These are phyloP conservation scores for Chrysomela aeneicollis DNA, from an alignment of 2,888 invertebrate genomes.

Conservation along the genomic window DNA sequence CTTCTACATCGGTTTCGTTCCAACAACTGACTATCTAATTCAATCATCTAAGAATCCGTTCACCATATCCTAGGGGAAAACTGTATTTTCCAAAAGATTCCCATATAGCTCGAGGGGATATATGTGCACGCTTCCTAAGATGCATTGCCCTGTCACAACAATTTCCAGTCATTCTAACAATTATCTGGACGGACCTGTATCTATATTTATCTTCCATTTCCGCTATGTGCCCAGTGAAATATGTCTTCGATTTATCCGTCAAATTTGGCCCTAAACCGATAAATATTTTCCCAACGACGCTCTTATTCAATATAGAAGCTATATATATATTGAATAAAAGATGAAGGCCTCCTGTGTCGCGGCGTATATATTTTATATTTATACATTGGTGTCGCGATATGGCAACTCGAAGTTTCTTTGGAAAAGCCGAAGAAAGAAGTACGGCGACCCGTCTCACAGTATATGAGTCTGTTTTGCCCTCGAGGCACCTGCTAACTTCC, in stretches of 20 bases:
- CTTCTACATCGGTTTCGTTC: neutral
- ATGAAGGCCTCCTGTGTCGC: slow-evolving; percentile 31
- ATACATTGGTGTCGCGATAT: slow-evolving; percentile 35
- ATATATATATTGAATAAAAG: slow-evolving; percentile 38
- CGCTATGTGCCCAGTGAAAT: slow-evolving; percentile 21
- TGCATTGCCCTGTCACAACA: neutral
- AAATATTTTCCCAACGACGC: slow-evolving; percentile 36
- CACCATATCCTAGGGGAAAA: neutral
- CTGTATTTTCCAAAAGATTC: neutral
- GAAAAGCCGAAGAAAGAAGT: slow-evolving; percentile 26
- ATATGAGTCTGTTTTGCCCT: slow-evolving; percentile 28
- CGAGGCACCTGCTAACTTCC: slow-evolving; percentile 35
- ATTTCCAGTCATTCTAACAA: neutral
- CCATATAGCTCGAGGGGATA: neutral
- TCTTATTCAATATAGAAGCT: slow-evolving; percentile 36
- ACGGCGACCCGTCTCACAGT: slow-evolving; percentile 26
- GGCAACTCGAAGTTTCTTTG: slow-evolving; percentile 37
- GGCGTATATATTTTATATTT: slow-evolving; percentile 28
- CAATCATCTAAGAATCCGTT: neutral
- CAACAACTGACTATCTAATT: neutral
- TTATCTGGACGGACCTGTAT: neutral
- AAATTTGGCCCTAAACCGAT: slow-evolving; percentile 35
- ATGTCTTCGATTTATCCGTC: slow-evolving; percentile 31
- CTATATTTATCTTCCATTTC: slow-evolving; percentile 21
- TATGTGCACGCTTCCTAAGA: neutral